Evolutionary conservation across 2,888 invertebrate species (phyloP), one percentile per base, ranked within the genome.

Genomic region (Epirrhoe tristata): DNA sequence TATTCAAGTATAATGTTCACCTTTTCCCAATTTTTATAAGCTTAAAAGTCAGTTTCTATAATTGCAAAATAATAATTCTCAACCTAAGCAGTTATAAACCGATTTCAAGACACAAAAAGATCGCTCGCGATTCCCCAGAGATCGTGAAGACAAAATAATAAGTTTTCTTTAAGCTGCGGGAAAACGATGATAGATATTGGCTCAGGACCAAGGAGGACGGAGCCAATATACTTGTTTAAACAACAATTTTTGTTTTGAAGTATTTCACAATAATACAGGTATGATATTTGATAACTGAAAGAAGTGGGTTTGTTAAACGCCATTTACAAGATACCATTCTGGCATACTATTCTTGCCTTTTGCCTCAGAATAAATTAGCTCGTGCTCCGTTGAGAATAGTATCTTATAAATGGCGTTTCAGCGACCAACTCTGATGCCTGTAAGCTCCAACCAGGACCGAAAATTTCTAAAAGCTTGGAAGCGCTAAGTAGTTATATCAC

Each of bases 151-250:
- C 73, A 74, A 74, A 71, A 74, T 70, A 74, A 73, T 73, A 71
- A 74, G 74, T 74, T 74, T 74, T 69, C 73, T 73, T 70, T 73
- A 74, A 74, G 74, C 74, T 71, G 63, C 67, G 69, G 54, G 69
- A 66, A 71, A 74, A 73, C 71, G 68, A 69, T 70, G 66, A 64
- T 64, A 67, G 67, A 62, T 66, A 74, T 74, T 74, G 73, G 74
- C 74, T 71, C 69, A 58, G 70, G 59, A 74, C 74, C 71, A 73
- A 73, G 57, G 65, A 67, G 67, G 64, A 67, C 53, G 43, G 39
- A 67, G 67, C 64, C 67, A 68, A 70, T 70, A 66, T 66, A 71
- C 65, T 68, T 74, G 66, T 71, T 70, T 74, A 71, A 66, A 70
- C 58, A 67, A 70, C 68, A 67, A 65, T 70, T 66, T 43, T 70